These are phyloP conservation scores for Theocolax elegans DNA, from an alignment of 1,140 invertebrate genomes.

Conservation along the genomic window DNA sequence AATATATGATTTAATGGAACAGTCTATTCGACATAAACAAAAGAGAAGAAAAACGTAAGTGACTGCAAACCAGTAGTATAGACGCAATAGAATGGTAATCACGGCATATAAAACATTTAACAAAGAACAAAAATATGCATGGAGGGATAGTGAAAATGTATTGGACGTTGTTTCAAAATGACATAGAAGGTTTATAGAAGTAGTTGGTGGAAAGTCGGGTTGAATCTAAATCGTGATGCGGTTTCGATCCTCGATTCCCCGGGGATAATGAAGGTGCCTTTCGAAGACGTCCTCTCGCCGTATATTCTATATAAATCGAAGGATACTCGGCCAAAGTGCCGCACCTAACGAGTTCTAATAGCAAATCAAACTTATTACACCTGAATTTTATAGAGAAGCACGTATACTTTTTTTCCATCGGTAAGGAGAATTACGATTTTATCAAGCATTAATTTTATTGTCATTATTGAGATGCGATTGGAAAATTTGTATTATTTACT, in stretches of 20 bases:
- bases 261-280: constrained; percentile 22
- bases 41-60: no score
- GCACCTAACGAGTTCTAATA: constrained; percentile 32
- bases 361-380: background rate
- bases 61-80: no score
- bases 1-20: no score
- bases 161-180: background rate
- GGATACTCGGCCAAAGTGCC: constrained; percentile 14
- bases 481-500: no score
- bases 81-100: no score
- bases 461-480: no score
- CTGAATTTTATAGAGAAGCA: background rate
- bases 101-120: no score
- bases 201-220: constrained; percentile 52
- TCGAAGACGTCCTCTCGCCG: background rate
- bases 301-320: background rate
- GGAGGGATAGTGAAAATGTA: no score
- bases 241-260: constrained; percentile 46
- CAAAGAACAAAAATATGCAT: constrained; percentile 5
- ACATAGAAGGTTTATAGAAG: constrained; percentile 1
- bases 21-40: no score
- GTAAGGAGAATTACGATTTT: no score
- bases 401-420: background rate
- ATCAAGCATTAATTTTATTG: no score
- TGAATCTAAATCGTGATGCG: constrained; percentile 55